Conservation (phyloP, 2,888 invertebrate species). For the Pharmacophagus antenor region DNA sequence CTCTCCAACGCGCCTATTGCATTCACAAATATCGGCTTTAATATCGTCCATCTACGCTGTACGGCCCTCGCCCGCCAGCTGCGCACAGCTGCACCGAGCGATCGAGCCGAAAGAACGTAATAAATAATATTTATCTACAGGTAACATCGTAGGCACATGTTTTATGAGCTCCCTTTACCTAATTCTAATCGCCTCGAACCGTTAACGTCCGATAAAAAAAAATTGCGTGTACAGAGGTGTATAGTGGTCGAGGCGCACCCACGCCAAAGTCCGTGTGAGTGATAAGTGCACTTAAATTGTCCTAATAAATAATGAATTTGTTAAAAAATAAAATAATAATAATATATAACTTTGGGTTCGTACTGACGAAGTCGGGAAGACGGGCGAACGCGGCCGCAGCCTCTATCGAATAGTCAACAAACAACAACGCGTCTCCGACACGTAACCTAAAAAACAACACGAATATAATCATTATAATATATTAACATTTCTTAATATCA, state of each 20-base stretch:
- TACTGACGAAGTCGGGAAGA: constrained; percentile 68
- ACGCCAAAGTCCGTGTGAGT: constrained; percentile 28
- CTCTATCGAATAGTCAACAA: constrained; percentile 28
- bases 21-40: constrained; percentile 73
- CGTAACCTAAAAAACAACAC: constrained; percentile 32
- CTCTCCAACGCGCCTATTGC: constrained; percentile 68
- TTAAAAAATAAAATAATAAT: constrained; percentile 53
- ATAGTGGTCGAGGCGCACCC: constrained; percentile 33
- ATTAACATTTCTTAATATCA: constrained; percentile 60
- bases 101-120: constrained; percentile 59
- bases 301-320: constrained; percentile 63
- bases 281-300: constrained; percentile 44
- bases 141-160: constrained; percentile 80
- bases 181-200: constrained; percentile 36
- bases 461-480: constrained; percentile 47
- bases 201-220: constrained; percentile 8
- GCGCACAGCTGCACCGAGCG: constrained; percentile 59
- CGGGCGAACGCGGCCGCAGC: constrained; percentile 63
- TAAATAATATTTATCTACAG: constrained; percentile 70
- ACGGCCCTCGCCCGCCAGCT: too few relatives aligned
- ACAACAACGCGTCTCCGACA: constrained; percentile 19
- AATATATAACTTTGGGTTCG: constrained; percentile 73
- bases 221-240: too few relatives aligned
- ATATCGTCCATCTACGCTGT: constrained; percentile 72
- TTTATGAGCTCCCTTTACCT: constrained; percentile 71